phyloP scores from a whole-genome alignment of 2,113 vertebrate species.

The Maccullochella peelii region DNA sequence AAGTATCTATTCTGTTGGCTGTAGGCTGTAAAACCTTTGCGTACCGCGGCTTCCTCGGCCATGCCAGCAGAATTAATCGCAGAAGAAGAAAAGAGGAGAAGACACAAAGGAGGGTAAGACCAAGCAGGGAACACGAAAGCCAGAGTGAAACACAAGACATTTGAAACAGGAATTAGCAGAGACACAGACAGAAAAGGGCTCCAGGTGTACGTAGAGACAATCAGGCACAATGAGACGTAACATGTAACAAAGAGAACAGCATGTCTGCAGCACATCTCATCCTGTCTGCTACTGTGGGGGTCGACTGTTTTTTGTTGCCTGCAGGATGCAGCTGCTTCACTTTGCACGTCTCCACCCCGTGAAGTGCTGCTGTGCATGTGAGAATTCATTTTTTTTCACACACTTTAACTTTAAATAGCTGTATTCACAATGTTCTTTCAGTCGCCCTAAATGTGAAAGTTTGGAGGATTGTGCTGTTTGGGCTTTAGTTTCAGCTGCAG shows the following conservation, averaged over 20 bases:
- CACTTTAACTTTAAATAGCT: not conserved
- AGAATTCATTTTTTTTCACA: not conserved
- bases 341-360: not conserved
- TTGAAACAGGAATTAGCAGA: not conserved
- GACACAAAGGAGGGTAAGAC: not conserved
- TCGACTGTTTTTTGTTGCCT: not conserved
- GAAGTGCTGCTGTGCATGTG: constrained; percentile 18
- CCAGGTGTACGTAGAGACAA: not conserved
- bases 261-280: constrained; percentile 17
- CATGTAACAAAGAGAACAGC: not conserved
- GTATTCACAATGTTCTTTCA: not conserved
- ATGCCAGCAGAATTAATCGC: not conserved
- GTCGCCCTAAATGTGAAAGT: not conserved
- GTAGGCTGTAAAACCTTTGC: not conserved
- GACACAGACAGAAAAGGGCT: constrained; percentile 7
- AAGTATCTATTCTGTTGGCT: not conserved
- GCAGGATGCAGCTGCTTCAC: constrained; percentile 6
- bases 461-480: not conserved
- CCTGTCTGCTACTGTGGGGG: not conserved
- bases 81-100: not conserved
- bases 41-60: not conserved
- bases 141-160: not conserved
- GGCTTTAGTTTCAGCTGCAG: not conserved
- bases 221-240: not conserved
- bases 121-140: not conserved